Evolutionary conservation across 2,113 vertebrate genomes (phyloP).

Genomic region (Tiliqua scincoides): DNA sequence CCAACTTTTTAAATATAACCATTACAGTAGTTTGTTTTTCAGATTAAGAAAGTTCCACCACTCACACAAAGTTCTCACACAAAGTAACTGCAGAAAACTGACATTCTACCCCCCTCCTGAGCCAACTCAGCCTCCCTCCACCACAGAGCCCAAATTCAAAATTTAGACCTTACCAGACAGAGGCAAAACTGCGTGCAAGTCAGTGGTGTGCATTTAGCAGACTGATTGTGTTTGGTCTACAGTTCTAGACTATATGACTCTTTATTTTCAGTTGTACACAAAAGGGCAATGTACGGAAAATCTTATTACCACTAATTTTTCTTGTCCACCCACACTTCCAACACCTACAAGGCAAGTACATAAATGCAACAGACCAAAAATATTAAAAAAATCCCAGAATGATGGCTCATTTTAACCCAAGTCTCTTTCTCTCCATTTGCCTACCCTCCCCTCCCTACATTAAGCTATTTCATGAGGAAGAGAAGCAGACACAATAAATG

Average conservation of each 20-base stretch:
- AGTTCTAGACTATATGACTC: slow-evolving; percentile 76
- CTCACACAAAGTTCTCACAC: slow-evolving; percentile 52
- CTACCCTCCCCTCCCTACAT: background rate
- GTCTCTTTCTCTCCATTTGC: slow-evolving; percentile 45
- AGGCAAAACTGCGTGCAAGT: slow-evolving; percentile 68
- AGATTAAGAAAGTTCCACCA: slow-evolving; percentile 50
- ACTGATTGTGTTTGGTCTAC: slow-evolving; percentile 73
- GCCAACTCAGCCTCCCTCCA: slow-evolving; percentile 55
- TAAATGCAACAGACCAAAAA: slow-evolving; percentile 55
- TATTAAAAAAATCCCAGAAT: slow-evolving; percentile 64
- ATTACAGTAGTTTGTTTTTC: slow-evolving; percentile 19
- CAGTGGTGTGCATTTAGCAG: slow-evolving; percentile 76
- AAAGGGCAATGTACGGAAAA: slow-evolving; percentile 86
- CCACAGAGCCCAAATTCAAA: slow-evolving; percentile 46
- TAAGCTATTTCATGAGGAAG: background rate
- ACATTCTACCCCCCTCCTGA: slow-evolving; percentile 41
- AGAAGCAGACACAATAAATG: background rate
- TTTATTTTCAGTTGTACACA: slow-evolving; percentile 81
- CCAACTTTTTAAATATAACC: slow-evolving; percentile 47
- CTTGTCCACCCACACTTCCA: slow-evolving; percentile 80
- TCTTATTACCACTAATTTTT: slow-evolving; percentile 81
- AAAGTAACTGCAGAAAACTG: slow-evolving; percentile 53
- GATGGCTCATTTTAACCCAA: slow-evolving; percentile 71
- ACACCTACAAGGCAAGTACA: slow-evolving; percentile 77
- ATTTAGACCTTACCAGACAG: slow-evolving; percentile 71